Evolutionary conservation across 2,888 invertebrate genomes (phyloP).

Genomic region (Phlogophora meticulosa): DNA sequence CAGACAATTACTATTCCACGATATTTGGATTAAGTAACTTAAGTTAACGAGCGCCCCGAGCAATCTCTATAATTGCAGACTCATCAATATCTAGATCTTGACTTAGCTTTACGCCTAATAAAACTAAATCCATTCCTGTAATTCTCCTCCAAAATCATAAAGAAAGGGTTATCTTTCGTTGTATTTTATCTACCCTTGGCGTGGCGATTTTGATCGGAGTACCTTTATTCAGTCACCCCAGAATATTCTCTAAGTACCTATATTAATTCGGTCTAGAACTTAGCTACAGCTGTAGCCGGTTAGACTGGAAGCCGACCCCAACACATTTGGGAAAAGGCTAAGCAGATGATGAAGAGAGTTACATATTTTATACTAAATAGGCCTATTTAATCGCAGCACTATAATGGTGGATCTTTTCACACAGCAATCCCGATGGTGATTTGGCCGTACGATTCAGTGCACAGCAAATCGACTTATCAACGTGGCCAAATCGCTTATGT

Average conservation of each 20-base stretch:
- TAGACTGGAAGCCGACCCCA: too few relatives aligned
- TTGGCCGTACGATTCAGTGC: constrained; percentile 14
- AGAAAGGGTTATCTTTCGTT: background rate
- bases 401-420: background rate
- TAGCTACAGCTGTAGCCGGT: too few relatives aligned
- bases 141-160: background rate
- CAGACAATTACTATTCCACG: constrained; percentile 8
- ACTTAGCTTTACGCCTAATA: background rate
- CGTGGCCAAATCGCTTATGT: constrained; percentile 26
- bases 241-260: too few relatives aligned
- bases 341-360: too few relatives aligned
- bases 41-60: background rate
- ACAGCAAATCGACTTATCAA: constrained; percentile 17
- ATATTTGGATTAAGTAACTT: constrained; percentile 9
- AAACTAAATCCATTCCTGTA: background rate
- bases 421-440: constrained; percentile 7
- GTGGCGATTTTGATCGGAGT: too few relatives aligned
- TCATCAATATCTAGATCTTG: constrained; percentile 2
- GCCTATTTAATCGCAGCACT: too few relatives aligned
- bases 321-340: too few relatives aligned
- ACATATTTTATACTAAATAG: background rate
- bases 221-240: too few relatives aligned
- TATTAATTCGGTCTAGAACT: too few relatives aligned
- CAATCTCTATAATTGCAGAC: background rate
- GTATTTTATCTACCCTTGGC: too few relatives aligned